A percentile compares a stretch with the other conserved stretches of the same genome.
Evolutionary conservation across 2,888 invertebrate genomes (phyloP).

Genomic region (Pammene aurita): DNA sequence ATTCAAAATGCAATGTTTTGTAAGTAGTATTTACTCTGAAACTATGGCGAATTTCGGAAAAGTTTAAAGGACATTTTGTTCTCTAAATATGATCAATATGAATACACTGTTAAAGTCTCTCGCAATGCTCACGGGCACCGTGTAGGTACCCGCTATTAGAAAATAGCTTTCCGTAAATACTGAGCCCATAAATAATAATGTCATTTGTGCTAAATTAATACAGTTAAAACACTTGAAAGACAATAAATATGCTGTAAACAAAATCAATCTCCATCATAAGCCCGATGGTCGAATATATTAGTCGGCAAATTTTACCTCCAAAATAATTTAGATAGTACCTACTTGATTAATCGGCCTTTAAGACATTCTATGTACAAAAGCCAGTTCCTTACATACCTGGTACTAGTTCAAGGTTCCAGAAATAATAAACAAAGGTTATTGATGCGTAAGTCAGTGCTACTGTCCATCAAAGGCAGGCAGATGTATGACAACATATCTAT

Average conservation of each 20-base stretch:
- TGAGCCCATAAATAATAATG: too few species aligned
- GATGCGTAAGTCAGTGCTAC: conserved; percentile 61
- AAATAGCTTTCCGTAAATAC: too few species aligned
- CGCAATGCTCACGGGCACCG: too few species aligned
- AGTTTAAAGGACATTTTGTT: too few species aligned
- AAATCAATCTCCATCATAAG: too few species aligned
- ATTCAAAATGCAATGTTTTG: too few species aligned
- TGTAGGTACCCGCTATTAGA: too few species aligned
- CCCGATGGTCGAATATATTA: neutral
- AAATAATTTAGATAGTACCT: conserved; percentile 1
- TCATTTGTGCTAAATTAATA: too few species aligned
- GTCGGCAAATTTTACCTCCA: neutral
- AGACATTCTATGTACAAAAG: conserved; percentile 45
- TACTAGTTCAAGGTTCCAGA: conserved; percentile 62
- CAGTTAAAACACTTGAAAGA: neutral
- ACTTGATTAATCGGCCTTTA: conserved; percentile 9
- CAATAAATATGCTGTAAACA: neutral
- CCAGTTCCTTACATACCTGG: conserved; percentile 41
- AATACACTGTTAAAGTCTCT: too few species aligned
- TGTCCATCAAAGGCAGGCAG: conserved; percentile 63
- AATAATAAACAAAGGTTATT: conserved; percentile 68
- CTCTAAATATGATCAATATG: too few species aligned
- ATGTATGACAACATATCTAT: conserved; percentile 79
- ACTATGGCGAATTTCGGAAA: too few species aligned
- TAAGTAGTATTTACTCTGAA: too few species aligned